Percentiles rank a stretch among this genome's conserved stretches.
These are phyloP conservation scores for Atta colombica DNA, from an alignment of 1,140 invertebrate species.

Conservation along the genomic window DNA sequence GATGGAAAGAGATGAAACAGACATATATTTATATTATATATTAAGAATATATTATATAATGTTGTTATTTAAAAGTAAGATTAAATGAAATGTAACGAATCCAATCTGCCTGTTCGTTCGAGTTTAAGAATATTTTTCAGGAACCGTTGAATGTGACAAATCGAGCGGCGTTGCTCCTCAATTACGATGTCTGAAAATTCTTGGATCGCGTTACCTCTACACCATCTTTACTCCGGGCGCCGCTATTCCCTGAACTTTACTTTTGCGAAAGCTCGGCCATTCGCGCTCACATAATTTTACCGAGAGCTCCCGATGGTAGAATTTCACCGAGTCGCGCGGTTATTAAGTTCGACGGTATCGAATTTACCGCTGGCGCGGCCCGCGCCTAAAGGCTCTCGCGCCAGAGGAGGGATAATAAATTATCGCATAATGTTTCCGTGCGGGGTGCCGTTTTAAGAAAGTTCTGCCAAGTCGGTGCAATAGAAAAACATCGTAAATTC, in stretches of 20 bases:
- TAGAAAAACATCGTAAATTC: slow-evolving; percentile 86
- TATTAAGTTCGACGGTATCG: slow-evolving; percentile 78
- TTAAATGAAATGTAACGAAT: slow-evolving; percentile 8
- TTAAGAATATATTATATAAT: too few species aligned
- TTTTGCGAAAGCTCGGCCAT: slow-evolving; percentile 32
- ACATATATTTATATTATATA: not conserved
- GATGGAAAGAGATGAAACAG: not conserved
- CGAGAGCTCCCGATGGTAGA: slow-evolving; percentile 46
- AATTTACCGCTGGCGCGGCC: slow-evolving; percentile 69
- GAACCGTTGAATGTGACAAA: slow-evolving; percentile 17
- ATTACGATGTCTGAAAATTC: slow-evolving; percentile 55
- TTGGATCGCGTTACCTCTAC: slow-evolving; percentile 37
- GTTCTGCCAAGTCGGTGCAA: slow-evolving; percentile 82
- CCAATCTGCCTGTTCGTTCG: not conserved
- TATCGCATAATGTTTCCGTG: slow-evolving; percentile 81
- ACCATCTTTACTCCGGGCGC: not conserved
- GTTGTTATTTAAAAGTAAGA: not conserved
- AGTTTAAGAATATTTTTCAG: slow-evolving; percentile 27
- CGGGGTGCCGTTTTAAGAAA: slow-evolving; percentile 80
- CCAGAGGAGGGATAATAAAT: slow-evolving; percentile 81
- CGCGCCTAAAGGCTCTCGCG: slow-evolving; percentile 50
- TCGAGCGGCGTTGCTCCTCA: slow-evolving; percentile 46
- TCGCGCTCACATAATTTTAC: slow-evolving; percentile 63
- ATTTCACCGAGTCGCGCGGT: slow-evolving; percentile 66
- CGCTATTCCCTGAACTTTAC: slow-evolving; percentile 46